Evolutionary conservation across 2,888 invertebrate species (phyloP).

Genomic region (Rotaria sp.): DNA sequence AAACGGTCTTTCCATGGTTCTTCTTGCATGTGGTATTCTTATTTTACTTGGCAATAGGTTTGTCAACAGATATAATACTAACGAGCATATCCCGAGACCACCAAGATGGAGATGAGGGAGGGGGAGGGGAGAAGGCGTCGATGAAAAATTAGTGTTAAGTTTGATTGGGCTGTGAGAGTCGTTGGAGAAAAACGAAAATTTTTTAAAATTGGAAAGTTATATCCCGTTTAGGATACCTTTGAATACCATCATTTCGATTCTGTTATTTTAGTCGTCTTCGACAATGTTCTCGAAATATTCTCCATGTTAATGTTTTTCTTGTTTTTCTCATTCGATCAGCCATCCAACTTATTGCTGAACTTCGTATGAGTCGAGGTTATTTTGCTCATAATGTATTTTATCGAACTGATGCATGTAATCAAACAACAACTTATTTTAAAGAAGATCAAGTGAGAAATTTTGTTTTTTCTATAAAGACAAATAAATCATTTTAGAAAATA

Average conservation of each 20-base stretch:
- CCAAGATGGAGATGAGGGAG: too few species aligned
- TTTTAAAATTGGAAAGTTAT: too few species aligned
- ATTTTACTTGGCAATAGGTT: constrained; percentile 22
- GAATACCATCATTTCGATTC: background rate
- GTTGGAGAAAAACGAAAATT: too few species aligned
- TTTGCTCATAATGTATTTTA: constrained; percentile 11
- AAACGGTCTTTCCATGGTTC: background rate
- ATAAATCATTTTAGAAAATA: too few species aligned
- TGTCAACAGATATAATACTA: background rate
- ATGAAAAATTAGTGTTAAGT: too few species aligned
- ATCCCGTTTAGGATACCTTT: too few species aligned
- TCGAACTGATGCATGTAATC: background rate
- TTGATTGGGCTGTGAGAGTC: too few species aligned
- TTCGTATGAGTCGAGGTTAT: background rate
- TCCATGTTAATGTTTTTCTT: constrained; percentile 10
- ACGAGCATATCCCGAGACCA: too few species aligned
- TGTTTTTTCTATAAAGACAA: background rate
- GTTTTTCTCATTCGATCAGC: constrained; percentile 14
- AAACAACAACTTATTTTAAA: constrained; percentile 3
- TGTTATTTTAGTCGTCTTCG: background rate
- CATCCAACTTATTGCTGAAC: background rate
- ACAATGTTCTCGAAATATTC: background rate
- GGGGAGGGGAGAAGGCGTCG: too few species aligned
- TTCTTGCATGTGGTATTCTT: background rate
- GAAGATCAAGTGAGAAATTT: background rate